Evolutionary conservation across 2,888 invertebrate species (phyloP), one percentile per base, ranked within the genome.

Genomic region (Seira musarum): DNA sequence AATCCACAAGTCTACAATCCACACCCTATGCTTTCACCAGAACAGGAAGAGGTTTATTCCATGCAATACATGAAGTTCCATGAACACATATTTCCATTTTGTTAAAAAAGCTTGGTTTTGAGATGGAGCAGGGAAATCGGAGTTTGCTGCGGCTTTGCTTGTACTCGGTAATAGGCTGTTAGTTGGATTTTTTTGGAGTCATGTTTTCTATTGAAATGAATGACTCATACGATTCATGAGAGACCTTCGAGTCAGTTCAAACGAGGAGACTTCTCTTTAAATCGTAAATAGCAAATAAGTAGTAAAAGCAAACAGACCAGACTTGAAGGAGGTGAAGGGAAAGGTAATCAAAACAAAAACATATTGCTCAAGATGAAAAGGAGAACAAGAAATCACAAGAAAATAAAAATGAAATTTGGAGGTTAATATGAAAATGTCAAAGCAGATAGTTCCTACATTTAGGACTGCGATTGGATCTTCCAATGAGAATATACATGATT

Each of bases 11-110:
- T n/a, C n/a, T n/a, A n/a, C 30, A 78, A 66, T 71, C 71, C 78
- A 71, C 78, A 71, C 78, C 71, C 71, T 78, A 25, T 66, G 60
- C 76, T 77, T 77, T 77, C 76, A 70, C 76, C 35, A 40, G 70
- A 70, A 77, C 8, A 64, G 24, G 57, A n/a, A 65, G 35, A 21
- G 64, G 70, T 64, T 69, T 25, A 63, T 63, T 3, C 60, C n/a
- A 60, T 60, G 60, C 1, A 1, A 60, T 3, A 8, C 10, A 60
- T 21, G 10, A 8, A 19, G 21, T 60, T 19, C n/a, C 60, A 63
- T 63, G 21, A 22, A 63, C 24, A 15, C 24, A 63, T 63, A 24
- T 19, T 30, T 30, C 30, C 30, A 30, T n/a, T n/a, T n/a, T n/a
- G n/a, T n/a, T 30, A 8, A 30, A 30, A 2, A 30, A 2, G 30